phyloP scores from a whole-genome alignment of 2,797 vertebrate species.

The Tangara arthus region DNA sequence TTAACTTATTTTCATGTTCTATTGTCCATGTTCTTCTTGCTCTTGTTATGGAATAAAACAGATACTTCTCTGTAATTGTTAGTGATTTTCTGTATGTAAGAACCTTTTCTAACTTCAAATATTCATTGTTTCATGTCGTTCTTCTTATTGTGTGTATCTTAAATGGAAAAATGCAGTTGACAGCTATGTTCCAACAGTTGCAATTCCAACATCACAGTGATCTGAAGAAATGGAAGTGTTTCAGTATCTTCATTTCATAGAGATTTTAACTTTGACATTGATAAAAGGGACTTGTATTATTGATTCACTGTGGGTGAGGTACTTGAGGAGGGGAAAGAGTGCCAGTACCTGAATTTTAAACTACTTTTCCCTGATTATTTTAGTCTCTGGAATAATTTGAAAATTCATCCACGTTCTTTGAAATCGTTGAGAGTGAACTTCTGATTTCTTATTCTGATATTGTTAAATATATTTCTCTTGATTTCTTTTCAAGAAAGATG shows the following conservation, averaged over 20 bases:
- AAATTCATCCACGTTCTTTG: background rate
- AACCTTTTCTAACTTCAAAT: background rate
- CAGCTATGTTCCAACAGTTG: background rate
- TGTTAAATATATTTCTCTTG: background rate
- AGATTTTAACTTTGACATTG: background rate
- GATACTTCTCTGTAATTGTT: background rate
- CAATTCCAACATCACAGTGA: background rate
- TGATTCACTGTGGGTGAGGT: background rate
- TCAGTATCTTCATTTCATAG: background rate
- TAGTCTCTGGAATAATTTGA: background rate
- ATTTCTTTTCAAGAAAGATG: background rate
- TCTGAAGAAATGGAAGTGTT: background rate
- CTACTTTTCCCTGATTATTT: background rate
- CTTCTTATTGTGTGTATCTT: background rate
- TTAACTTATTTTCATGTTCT: background rate
- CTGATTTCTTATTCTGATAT: background rate
- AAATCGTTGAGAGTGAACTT: background rate
- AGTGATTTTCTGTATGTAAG: background rate
- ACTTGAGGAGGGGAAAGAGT: background rate
- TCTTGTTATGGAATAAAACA: background rate
- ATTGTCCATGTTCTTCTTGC: background rate
- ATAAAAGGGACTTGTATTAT: background rate
- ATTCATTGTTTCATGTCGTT: background rate
- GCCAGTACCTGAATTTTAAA: background rate
- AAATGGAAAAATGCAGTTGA: background rate